These are phyloP conservation scores for Sceloporus tristichus DNA, from an alignment of 2,113 vertebrate species.

Conservation along the genomic window DNA sequence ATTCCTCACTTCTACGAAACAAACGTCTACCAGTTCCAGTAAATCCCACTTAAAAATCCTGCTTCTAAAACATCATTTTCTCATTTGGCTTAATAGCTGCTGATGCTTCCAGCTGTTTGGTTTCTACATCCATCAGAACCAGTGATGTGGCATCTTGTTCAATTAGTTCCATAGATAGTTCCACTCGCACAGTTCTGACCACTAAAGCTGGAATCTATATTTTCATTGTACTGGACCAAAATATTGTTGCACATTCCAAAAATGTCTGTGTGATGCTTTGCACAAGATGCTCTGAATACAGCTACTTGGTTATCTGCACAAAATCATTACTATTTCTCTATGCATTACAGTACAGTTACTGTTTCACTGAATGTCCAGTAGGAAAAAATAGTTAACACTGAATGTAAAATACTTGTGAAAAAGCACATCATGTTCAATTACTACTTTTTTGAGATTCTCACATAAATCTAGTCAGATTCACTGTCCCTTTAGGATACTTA, in stretches of 20 bases:
- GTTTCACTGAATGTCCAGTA: neutral
- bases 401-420: neutral
- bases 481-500: neutral
- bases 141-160: neutral
- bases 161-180: slow-evolving; percentile 1
- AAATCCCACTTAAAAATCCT: neutral
- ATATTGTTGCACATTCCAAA: neutral
- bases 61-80: neutral
- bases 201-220: neutral
- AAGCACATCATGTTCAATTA: neutral
- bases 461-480: neutral
- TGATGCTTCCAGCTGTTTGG: neutral
- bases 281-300: neutral
- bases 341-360: neutral
- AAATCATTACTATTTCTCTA: neutral
- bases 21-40: neutral
- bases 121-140: neutral
- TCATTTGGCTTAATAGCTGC: neutral
- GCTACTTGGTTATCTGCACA: neutral
- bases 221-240: neutral
- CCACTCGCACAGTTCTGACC: neutral
- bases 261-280: neutral
- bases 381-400: neutral
- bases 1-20: neutral
- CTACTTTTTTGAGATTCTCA: neutral